Base-by-base conservation (phyloP, 92 coral and sea anemone genomes). In the Zoanthus sociatus region DNA sequence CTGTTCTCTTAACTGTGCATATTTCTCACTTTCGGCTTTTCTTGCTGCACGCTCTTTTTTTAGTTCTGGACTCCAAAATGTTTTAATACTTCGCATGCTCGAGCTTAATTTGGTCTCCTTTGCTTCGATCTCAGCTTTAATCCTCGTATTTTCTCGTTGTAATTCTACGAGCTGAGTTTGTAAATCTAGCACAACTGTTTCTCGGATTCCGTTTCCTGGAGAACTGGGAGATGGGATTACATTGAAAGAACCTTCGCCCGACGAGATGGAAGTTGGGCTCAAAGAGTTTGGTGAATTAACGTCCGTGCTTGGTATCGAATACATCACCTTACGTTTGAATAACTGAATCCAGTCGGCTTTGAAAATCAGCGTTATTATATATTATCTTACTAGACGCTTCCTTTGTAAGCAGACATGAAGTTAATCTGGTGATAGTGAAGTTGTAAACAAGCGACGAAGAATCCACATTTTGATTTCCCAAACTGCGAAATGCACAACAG, bases 61-160 rank as follows among this genome's bases (percentile, higher is more conserved):
- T 88, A 97, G 67, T 75, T 97, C 99, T 0, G 99, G 99, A 76
- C 99, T 97, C 99, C 99, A 97, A 86, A 97, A 97, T 88, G 92
- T 93, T 73, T 97, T 97, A 33, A 97, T 97, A 33, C 99, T 97
- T 71, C 98, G 92, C 99, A 97, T 97, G 79, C 98, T 97, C 9
- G 99, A 97, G 84, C 93, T 95, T 11, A 97, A 88, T 61, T 95
- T 97, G 46, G 98, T 91, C 88, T 97, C 99, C 70, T 95, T 97
- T 2, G 99, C 98, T 79, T 95, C 98, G 74, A 97, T 87, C 77
- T 97, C 99, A 74, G 94, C 96, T 77, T 90, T 90, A 20, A 97
- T 90, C 17, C 96, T 95, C 18, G 93, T 92, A 83, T 97, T 97
- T 79, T 97, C 99, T 77, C 92, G 93, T 71, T 92, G 95, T 37